Evolutionary conservation across 2,797 vertebrate species (phyloP), one percentile per base, ranked within the genome.

Genomic region (Girardinus metallicus): DNA sequence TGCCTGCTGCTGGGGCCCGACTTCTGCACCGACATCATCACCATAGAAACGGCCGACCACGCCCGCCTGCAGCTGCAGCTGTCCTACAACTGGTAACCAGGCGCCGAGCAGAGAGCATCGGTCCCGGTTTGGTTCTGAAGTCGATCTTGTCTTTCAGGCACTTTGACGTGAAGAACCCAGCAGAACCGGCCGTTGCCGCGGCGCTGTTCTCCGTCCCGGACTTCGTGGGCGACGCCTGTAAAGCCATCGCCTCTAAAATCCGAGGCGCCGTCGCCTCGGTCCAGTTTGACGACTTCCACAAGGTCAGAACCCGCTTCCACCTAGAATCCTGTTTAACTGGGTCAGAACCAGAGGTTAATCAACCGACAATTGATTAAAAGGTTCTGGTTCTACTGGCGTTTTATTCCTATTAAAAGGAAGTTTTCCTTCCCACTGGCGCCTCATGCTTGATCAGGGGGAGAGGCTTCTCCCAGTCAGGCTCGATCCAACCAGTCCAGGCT

Each of bases 261-360:
- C 89, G 97, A 46, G 97, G 97, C 3, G 96, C 97, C 0, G 97
- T 98, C 6, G 97, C 97, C 1, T 96, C 96, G 0, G 97, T 98
- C 88, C 97, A 97, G 91, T 98, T 98, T 0, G 97, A 98, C 0
- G 97, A 98, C 88, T 98, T 98, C 94, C 97, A 98, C 77, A 98
- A 98, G 96, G 97, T 97, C 53, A 0, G 62, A 71, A 70, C 39
- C 66, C 0, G 36, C 2, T 70, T 23, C 36, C 18, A 9, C 34
- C 97, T 46, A 0, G 47, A 70, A 44, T 36, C 41, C 66, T 0
- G 39, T 5, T 15, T 12, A n/a, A 70, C 66, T n/a, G 39, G 66
- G 12, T 43, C 66, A n/a, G 66, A 43, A 43, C 66, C 66, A 26
- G 36, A 39, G 62, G 11, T 8, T 9, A 21, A 10, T 36, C 29